Base-by-base conservation (phyloP, 2,113 vertebrate genomes). In the Indri indri region DNA sequence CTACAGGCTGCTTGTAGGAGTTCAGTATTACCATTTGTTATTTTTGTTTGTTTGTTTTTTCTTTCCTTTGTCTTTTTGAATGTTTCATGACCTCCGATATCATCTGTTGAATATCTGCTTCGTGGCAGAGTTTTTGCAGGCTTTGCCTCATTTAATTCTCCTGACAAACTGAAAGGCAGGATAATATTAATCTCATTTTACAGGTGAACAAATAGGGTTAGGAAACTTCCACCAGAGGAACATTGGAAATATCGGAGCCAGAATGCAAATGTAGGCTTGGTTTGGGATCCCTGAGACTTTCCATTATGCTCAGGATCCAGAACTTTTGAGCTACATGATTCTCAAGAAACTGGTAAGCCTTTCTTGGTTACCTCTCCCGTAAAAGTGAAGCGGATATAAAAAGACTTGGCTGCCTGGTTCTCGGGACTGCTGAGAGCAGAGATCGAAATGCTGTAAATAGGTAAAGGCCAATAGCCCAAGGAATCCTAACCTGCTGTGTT, bases 171-270 rank as follows among this genome's bases (percentile, higher is more conserved):
- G 37, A 92, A 40, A 84, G 71, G 65, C 68, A 65, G 37, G 8
- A 30, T 42, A 63, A 32, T 52, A 54, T 76, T 40, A 57, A 27
- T 81, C 32, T 94, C 57, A 70, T 71, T 92, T 95, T 30, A 40
- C 82, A 81, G 42, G 59, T 47, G 83, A 73, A 32, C 83, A 95
- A 61, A n/a, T 30, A 40, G 37, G 9, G 77, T n/a, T 34, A 85
- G 79, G 79, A 92, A 85, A 83, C 54, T 89, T 91, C 42, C 27
- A 59, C 50, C 42, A 73, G 84, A 92, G 83, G 89, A 40, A 68
- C 54, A 4, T 10, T 2, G 6, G 90, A 37, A 71, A 45, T 25
- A n/a, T 18, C 32, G 23, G 61, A 8, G n/a, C 50, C 27, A 42
- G 34, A 30, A 40, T 16, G 59, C 6, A 12, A 61, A 32, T 1